Percentiles rank a stretch among this genome's conserved stretches.
These are phyloP conservation scores for Drosophila seclusa DNA, from an alignment of 2,888 invertebrate genomes.

Conservation along the genomic window DNA sequence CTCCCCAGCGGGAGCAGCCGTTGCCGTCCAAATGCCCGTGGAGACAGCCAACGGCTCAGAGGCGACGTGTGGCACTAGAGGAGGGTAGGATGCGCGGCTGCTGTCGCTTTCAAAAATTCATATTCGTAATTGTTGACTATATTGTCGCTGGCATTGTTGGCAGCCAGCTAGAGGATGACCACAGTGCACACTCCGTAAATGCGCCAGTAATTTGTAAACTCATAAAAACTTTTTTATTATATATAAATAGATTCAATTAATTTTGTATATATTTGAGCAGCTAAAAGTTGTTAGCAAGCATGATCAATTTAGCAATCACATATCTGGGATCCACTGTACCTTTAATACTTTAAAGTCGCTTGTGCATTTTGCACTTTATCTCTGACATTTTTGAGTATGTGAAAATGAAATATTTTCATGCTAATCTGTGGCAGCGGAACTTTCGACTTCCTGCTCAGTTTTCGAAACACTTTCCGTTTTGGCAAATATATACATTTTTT, in stretches of 20 bases:
- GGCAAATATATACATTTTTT: slow-evolving; percentile 8
- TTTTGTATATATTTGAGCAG: neutral
- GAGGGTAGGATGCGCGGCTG: slow-evolving; percentile 49
- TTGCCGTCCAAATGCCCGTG: slow-evolving; percentile 44
- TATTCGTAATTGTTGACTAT: slow-evolving; percentile 81
- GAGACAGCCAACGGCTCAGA: slow-evolving; percentile 38
- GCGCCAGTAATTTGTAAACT: slow-evolving; percentile 8
- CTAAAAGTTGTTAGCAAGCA: neutral
- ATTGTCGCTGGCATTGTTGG: slow-evolving; percentile 70
- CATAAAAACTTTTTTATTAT: neutral
- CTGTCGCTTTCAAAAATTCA: slow-evolving; percentile 79
- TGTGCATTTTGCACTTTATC: slow-evolving; percentile 59
- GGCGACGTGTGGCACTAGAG: slow-evolving; percentile 27
- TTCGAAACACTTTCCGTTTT: slow-evolving; percentile 70
- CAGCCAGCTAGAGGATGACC: slow-evolving; percentile 24
- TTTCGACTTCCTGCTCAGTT: slow-evolving; percentile 70
- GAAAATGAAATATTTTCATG: slow-evolving; percentile 67
- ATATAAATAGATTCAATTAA: neutral
- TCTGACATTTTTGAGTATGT: slow-evolving; percentile 59
- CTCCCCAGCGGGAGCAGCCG: slow-evolving; percentile 11
- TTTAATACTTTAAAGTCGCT: slow-evolving; percentile 52
- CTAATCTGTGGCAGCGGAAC: slow-evolving; percentile 74
- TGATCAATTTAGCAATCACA: neutral
- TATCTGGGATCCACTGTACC: slow-evolving; percentile 41
- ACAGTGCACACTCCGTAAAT: slow-evolving; percentile 53